A percentile compares a stretch with the other conserved stretches of the same genome.
phyloP scores from a whole-genome alignment of 2,797 vertebrate genomes.

The Chloroceryle amazona region DNA sequence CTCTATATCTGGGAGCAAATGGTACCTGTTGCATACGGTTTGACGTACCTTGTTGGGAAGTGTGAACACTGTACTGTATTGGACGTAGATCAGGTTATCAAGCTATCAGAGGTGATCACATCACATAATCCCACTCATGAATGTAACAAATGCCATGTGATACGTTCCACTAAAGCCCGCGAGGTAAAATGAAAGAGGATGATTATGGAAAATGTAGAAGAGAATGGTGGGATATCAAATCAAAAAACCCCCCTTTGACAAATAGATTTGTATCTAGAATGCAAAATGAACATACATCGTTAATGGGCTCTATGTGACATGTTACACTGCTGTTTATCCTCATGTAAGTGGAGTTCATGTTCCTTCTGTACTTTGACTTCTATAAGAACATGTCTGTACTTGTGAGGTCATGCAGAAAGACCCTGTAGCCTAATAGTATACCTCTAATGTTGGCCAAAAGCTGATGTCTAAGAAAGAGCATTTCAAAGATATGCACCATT shows the following conservation, averaged over 20 bases:
- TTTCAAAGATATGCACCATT: background rate
- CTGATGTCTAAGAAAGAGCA: constrained; percentile 8
- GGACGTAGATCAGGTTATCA: background rate
- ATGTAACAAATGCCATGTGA: background rate
- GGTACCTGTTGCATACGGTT: background rate
- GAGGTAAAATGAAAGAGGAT: background rate
- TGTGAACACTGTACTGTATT: background rate
- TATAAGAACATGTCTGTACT: background rate
- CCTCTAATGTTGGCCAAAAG: background rate
- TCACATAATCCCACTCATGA: background rate
- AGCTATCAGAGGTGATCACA: background rate
- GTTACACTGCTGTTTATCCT: background rate
- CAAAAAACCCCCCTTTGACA: background rate
- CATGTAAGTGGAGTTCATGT: background rate
- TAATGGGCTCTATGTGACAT: background rate
- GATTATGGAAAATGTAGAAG: background rate
- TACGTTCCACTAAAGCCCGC: rapidly evolving
- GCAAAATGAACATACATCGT: background rate
- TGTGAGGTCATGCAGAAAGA: constrained; percentile 1
- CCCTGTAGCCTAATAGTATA: background rate
- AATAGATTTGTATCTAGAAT: background rate
- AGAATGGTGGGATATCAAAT: background rate
- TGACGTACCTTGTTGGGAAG: background rate
- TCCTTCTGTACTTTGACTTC: background rate
- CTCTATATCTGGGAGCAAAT: constrained; percentile 47